Base-by-base conservation (phyloP, 2,113 vertebrate genomes). In the Macquaria australasica region DNA sequence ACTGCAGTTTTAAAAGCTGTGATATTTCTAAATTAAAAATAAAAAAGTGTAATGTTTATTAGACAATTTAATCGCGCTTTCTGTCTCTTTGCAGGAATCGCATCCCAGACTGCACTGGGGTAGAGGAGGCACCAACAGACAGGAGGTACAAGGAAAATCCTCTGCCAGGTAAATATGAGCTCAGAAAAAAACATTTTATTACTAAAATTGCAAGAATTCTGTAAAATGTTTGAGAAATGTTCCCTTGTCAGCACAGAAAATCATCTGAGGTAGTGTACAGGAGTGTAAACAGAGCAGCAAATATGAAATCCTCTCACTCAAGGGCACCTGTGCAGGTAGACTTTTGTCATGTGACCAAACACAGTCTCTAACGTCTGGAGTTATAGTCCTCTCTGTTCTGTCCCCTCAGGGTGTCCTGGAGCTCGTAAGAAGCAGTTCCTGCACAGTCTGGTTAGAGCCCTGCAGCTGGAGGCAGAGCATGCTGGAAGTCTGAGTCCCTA, bases 341-440 rank as follows among this genome's bases (percentile, higher is more conserved):
- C 39, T 43, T 11, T 43, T 15, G 63, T n/a, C 63, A 18, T 5
- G 39, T 16, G 48, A 5, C 45, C 45, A 16, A 8, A 18, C n/a
- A 25, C 34, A 25, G 39, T n/a, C 12, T 43, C 39, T 11, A 51
- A 18, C 70, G 25, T n/a, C 68, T 18, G 3, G 60, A 21, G 51
- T 73, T 1, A n/a, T 28, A 6, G 25, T 56, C 21, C 23, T 16
- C 50, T 39, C 37, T 5, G 0, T 15, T 83, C 5, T 67, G 10
- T 9, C 10, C 12, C 45, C 3, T 6, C 91, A 95, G 95, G 94
- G 0, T 95, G 94, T 72, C 93, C 93, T 0, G 94, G 94, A 31
- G 71, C 92, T 20, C 91, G 70, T 37, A 95, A 93, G 78, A 91
- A 88, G 21, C 87, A 87, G 69, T 94, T 95, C 77, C 88, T 95